Evolutionary conservation across 2,113 vertebrate genomes (phyloP).

Genomic region (Copsychus sechellarum): DNA sequence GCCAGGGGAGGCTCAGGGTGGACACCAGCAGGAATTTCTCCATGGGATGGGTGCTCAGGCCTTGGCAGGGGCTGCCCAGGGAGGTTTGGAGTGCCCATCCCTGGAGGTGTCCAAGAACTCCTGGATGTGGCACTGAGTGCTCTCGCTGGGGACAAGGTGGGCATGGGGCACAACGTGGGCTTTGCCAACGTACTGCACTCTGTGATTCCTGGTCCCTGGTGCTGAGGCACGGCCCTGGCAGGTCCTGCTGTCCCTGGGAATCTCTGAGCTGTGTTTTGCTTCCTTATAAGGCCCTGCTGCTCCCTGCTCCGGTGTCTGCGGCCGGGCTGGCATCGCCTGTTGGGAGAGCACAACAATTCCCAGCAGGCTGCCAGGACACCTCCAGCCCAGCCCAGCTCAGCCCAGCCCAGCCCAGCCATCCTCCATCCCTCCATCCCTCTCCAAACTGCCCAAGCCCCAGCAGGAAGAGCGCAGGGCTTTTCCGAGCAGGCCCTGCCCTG

Average conservation of each 20-base stretch:
- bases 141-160: background rate
- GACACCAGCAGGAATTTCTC: rapidly evolving
- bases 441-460: rapidly evolving
- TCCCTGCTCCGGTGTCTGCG: background rate
- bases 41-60: background rate
- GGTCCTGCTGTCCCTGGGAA: background rate
- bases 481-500: background rate
- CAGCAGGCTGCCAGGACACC: background rate
- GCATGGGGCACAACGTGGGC: rapidly evolving
- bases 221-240: background rate
- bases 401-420: background rate
- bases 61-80: background rate
- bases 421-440: too few relatives aligned
- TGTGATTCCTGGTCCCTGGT: rapidly evolving
- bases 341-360: constrained; percentile 35
- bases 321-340: background rate
- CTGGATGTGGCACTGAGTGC: background rate
- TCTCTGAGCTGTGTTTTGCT: constrained; percentile 26
- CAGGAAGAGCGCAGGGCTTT: rapidly evolving
- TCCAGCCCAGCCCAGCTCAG: background rate
- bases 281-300: constrained; percentile 75
- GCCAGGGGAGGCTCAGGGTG: background rate
- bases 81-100: background rate
- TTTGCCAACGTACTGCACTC: rapidly evolving
- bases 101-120: background rate